Percentiles rank a stretch among this genome's conserved stretches.
These are phyloP conservation scores for Protosalanx chinensis DNA, from an alignment of 2,797 vertebrate species.

Conservation along the genomic window DNA sequence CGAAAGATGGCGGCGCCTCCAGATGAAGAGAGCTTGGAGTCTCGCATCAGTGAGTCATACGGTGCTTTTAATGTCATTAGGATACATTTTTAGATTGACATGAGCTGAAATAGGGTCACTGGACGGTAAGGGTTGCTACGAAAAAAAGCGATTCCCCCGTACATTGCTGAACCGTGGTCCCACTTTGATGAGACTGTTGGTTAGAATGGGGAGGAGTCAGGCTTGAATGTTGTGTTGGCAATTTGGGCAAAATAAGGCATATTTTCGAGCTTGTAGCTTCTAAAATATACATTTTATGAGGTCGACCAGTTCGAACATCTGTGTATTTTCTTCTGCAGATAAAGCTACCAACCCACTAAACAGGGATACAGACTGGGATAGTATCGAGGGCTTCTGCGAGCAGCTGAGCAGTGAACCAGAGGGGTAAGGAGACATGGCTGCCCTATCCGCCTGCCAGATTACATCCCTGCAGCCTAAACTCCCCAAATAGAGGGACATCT, in stretches of 20 bases:
- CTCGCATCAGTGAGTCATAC: constrained; percentile 87
- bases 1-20: constrained; percentile 79
- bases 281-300: background rate
- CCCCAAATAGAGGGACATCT: background rate
- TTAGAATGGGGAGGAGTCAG: constrained; percentile 31
- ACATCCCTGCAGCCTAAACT: background rate
- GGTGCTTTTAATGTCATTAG: background rate
- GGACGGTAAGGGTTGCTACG: background rate
- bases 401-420: constrained; percentile 90
- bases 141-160: background rate
- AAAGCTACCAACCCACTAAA: constrained; percentile 93
- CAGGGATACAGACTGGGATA: constrained; percentile 89
- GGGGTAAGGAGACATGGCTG: constrained; percentile 74
- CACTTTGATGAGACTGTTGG: constrained; percentile 1
- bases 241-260: no score
- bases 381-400: constrained; percentile 87
- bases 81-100: background rate
- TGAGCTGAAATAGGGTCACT: background rate
- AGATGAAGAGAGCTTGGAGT: constrained; percentile 87
- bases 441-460: no score
- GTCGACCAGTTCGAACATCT: background rate
- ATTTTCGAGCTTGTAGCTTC: no score
- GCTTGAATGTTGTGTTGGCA: background rate
- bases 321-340: constrained; percentile 65
- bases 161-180: background rate